Evolutionary conservation across 23 tunicate genomes (phyloP).

Genomic region (Diplosoma virens): DNA sequence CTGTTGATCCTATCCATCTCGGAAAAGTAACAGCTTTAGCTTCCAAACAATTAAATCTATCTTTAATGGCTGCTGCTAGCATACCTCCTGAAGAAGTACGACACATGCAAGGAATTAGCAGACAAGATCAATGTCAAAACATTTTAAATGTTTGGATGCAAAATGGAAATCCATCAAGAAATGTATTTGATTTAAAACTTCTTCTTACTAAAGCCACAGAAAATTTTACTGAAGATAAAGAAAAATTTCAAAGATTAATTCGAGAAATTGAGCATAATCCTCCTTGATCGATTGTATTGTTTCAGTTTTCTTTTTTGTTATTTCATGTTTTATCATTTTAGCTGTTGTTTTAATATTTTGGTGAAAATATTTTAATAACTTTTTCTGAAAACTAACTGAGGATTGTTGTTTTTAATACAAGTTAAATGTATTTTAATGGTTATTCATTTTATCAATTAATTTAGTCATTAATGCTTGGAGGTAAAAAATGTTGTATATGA

Average conservation of each 20-base stretch:
- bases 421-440: no score
- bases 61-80: not conserved
- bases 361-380: no score
- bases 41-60: not conserved
- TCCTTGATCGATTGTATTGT: no score
- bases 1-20: not conserved
- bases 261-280: not conserved
- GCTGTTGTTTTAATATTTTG: no score
- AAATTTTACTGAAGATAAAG: not conserved
- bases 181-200: slow-evolving; percentile 3
- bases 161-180: not conserved
- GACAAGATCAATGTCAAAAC: not conserved
- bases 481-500: no score
- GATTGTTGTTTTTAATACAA: no score
- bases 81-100: not conserved
- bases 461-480: no score
- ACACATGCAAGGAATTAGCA: not conserved
- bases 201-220: slow-evolving; percentile 4
- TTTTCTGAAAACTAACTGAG: no score
- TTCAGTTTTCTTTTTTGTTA: no score
- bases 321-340: no score
- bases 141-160: not conserved
- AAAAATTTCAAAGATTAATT: not conserved
- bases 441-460: no score
- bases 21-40: not conserved